Base-by-base conservation (phyloP, 2,113 vertebrate species). In the Oreotrochilus melanogaster region DNA sequence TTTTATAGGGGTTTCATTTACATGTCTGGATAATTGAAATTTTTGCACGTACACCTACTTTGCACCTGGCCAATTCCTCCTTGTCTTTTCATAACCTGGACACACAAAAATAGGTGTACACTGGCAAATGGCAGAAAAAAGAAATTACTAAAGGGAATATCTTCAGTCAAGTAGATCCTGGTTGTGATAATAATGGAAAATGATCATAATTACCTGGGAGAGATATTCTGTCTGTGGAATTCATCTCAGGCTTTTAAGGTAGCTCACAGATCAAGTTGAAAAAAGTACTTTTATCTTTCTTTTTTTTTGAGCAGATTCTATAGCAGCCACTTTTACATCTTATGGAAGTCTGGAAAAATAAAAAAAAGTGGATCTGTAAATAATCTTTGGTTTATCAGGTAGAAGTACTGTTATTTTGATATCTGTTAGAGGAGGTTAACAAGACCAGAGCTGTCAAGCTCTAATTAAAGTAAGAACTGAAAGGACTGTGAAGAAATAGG, bases 111-210 rank as follows among this genome's bases (percentile, higher is more conserved):
- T 18, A 74, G 47, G 28, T 31, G 31, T 21, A 30, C 30, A 56
- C 43, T 45, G 60, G 60, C 2, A 9, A 93, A 43, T 2, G 19
- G 39, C 67, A 84, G 37, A 7, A 71, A 69, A 69, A 88, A 74
- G 24, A n/a, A 80, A 51, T 62, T 73, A 11, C 70, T 69, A 11
- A 57, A 42, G 66, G 37, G 14, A 93, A 23, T 53, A 71, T 11
- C 53, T 82, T 54, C 42, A 69, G 30, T 60, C 66, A 75, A 92
- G 82, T 53, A 54, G 69, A 85, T 93, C 27, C 43, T 42, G 51
- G 13, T 81, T 81, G 70, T 79, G 45, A 82, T 78, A 95, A 92
- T 78, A 85, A 85, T 42, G 37, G 70, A 88, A 93, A 96, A 88
- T 37, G 5, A 80, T 84, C 56, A 33, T 66, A 76, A 95, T 89